Conservation (phyloP, 1,140 invertebrate species). For the Drosophila prosaltans region DNA sequence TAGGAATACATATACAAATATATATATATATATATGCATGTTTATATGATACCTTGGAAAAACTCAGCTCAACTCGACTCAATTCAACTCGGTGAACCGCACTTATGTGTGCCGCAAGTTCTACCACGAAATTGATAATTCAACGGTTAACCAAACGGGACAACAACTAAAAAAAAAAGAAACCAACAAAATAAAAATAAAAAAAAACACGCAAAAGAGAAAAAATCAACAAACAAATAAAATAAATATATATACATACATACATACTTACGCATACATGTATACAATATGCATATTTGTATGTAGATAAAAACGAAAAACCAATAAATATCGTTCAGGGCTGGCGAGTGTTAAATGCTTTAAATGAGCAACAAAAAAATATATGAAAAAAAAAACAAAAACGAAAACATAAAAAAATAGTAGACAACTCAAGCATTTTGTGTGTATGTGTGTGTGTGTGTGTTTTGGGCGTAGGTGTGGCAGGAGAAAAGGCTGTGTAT, state of each 20-base stretch:
- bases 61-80: conserved; percentile 53
- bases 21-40: conserved; percentile 3
- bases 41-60: conserved; percentile 76
- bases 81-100: conserved; percentile 68
- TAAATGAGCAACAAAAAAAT: conserved; percentile 43
- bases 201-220: conserved; percentile 22
- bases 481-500: conserved; percentile 44
- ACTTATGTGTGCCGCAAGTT: conserved; percentile 82
- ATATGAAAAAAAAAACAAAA: conserved; percentile 28
- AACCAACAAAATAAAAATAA: conserved; percentile 21
- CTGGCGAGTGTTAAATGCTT: conserved; percentile 63
- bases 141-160: conserved; percentile 79
- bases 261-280: neutral
- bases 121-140: conserved; percentile 83
- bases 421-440: conserved; percentile 21
- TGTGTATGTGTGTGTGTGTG: conserved; percentile 7
- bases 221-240: conserved; percentile 7
- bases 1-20: neutral
- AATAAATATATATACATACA: neutral
- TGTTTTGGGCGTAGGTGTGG: conserved; percentile 26
- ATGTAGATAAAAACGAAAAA: neutral
- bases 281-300: neutral
- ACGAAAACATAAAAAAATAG: neutral
- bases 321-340: conserved; percentile 40
- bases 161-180: conserved; percentile 63